Evolutionary conservation across 2,888 invertebrate species (phyloP), one percentile per base, ranked within the genome.

Genomic region (Linnaemya vulpina): DNA sequence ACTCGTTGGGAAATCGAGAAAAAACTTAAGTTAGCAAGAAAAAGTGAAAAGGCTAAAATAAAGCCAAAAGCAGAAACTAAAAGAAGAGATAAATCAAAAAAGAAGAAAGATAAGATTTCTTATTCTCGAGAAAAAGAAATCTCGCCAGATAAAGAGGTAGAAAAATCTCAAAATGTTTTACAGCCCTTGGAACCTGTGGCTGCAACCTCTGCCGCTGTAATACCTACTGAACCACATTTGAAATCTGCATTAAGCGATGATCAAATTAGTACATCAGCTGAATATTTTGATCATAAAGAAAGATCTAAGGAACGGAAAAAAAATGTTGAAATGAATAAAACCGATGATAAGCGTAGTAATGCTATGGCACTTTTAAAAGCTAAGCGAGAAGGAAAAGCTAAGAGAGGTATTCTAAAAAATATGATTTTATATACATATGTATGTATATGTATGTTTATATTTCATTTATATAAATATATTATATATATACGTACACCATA

Each of bases 1-100:
- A 98, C 98, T 0, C 95, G 97, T 88, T 98, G 98, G 95, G 98
- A 99, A 92, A 98, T 99, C 80, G 98, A 99, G 90, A 96, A 98
- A 84, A 98, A 98, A 91, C 93, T 99, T 1, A 95, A 97, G 30
- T 94, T 97, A 86, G 98, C 97, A 0, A 96, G 95, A 88, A 96
- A 95, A 88, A 95, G 96, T 68, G 96, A 96, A 92, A 93, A 94
- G 86, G 94, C 94, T 53, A 83, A 77, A 65, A 91, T 92, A 20
- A 93, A 92, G 80, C 91, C 90, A 87, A 92, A 87, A 92, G 90
- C 89, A 65, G 89, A 89, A 70, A 80, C 93, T 93, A 92, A 92
- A 93, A 94, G 94, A 94, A 94, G 91, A 94, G 93, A 87, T 95
- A 93, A 91, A 94, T 88, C 89, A 40, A 89, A 88, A 51, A 88